phyloP scores from a whole-genome alignment of 2,888 invertebrate genomes.

The Thera britannica region DNA sequence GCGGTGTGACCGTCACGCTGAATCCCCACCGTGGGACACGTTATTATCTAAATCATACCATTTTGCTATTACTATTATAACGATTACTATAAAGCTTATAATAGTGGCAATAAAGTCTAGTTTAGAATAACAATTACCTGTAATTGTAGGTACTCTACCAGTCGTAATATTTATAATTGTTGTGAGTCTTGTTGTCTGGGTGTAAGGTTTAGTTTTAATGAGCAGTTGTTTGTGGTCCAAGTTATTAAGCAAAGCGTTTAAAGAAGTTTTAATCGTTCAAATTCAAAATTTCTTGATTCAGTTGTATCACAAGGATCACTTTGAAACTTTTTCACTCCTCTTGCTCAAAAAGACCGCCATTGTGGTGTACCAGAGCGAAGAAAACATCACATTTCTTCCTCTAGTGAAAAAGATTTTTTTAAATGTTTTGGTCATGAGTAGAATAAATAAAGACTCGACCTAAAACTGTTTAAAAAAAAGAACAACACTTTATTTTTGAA shows the following conservation, averaged over 20 bases:
- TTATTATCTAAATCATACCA: constrained; percentile 34
- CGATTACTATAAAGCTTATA: constrained; percentile 11
- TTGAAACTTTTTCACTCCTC: too few relatives aligned
- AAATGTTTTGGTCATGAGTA: too few relatives aligned
- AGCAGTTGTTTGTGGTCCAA: constrained; percentile 33
- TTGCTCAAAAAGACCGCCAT: too few relatives aligned
- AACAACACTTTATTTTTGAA: too few relatives aligned
- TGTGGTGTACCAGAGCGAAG: too few relatives aligned
- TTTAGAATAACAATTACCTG: constrained; percentile 11
- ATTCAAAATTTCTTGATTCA: too few relatives aligned
- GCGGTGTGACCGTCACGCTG: constrained; percentile 30
- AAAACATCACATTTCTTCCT: too few relatives aligned
- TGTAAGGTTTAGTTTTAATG: constrained; percentile 40
- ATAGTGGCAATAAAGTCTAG: constrained; percentile 8
- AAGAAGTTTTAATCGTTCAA: too few relatives aligned
- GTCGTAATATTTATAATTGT: constrained; percentile 32
- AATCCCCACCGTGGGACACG: constrained; percentile 45
- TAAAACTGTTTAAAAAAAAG: too few relatives aligned
- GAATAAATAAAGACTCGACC: too few relatives aligned
- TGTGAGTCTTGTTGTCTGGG: constrained; percentile 38
- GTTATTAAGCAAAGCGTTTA: constrained; percentile 18
- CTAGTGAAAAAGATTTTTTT: too few relatives aligned
- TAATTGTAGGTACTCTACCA: constrained; percentile 32
- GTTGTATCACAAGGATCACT: too few relatives aligned
- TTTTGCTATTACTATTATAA: constrained; percentile 14